Evolutionary conservation across 2,113 vertebrate genomes (phyloP), one percentile per base, ranked within the genome.

Genomic region (Pseudopipra pipra): DNA sequence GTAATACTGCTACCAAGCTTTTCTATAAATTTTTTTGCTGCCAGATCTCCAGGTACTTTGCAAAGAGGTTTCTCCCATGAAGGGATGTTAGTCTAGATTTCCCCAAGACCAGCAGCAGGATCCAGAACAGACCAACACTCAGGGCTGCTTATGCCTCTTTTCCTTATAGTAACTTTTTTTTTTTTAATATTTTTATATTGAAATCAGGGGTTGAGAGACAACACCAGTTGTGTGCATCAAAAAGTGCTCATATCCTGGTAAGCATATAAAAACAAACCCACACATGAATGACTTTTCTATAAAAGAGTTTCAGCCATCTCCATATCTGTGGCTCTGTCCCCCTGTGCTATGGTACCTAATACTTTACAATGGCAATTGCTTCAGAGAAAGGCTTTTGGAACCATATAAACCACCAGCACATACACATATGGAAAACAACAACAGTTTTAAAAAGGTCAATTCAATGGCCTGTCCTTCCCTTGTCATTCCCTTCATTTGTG

Each of bases 141-240:
- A 28, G 24, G 90, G 12, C 17, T 89, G 20, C 7, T 65, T 43
- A 16, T n/a, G 44, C 6, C 7, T 54, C 28, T 77, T 83, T 73
- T 59, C 23, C 5, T 14, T 23, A 1, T 12, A 31, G 35, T 9
- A 44, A n/a, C n/a, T n/a, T n/a, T n/a, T 3, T 1, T 2, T 9
- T 5, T 7, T 13, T 1, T 11, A 41, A 35, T 28, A 15, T 39
- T 24, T 41, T 85, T 52, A 12, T 31, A 54, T 30, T 83, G 61
- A 31, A 44, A 87, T 33, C 20, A 62, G 21, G 43, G 1, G 2
- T 65, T 94, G 56, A 28, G 5, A 55, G 47, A 23, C 13, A 4
- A 7, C 28, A 52, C 15, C 12, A 51, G 3, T 0, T 12, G 1
- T 52, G 47, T 63, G 47, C 39, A 37, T 55, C 46, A 46, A 43